Evolutionary conservation across 2,888 invertebrate genomes (phyloP).

Genomic region (Globia sparganii): DNA sequence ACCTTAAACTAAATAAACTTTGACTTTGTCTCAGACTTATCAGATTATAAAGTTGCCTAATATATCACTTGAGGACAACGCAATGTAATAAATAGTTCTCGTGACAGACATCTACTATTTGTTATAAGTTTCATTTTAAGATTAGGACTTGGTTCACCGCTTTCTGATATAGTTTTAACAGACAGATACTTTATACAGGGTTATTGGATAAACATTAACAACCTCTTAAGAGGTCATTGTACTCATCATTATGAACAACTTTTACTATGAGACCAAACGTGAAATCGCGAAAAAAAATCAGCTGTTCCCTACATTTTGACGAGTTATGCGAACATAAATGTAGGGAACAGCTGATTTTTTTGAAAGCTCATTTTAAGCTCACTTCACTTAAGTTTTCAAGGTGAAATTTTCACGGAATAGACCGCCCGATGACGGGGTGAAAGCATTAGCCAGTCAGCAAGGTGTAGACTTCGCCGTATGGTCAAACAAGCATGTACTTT

Average conservation of each 20-base stretch:
- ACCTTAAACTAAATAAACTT: slow-evolving; percentile 35
- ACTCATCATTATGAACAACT: no score
- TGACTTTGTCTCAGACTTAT: slow-evolving; percentile 28
- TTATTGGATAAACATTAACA: no score
- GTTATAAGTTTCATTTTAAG: slow-evolving; percentile 12
- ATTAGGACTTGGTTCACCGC: background rate
- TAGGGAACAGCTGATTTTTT: no score
- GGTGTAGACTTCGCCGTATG: background rate
- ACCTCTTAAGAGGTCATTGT: no score
- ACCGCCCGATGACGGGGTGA: no score
- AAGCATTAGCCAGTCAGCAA: background rate
- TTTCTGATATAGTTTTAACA: slow-evolving; percentile 22
- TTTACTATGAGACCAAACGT: no score
- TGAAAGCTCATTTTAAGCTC: background rate
- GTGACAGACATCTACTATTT: slow-evolving; percentile 33
- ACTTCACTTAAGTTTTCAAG: background rate
- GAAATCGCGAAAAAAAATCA: no score
- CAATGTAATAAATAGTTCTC: slow-evolving; percentile 26
- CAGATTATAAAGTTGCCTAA: slow-evolving; percentile 44
- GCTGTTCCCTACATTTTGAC: no score
- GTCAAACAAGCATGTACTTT: no score
- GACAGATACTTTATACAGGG: background rate
- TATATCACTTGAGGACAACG: slow-evolving; percentile 28
- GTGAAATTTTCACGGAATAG: no score
- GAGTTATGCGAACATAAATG: no score